Evolutionary conservation across 2,888 invertebrate genomes (phyloP).

Genomic region (Hermaeophaga mercurialis): DNA sequence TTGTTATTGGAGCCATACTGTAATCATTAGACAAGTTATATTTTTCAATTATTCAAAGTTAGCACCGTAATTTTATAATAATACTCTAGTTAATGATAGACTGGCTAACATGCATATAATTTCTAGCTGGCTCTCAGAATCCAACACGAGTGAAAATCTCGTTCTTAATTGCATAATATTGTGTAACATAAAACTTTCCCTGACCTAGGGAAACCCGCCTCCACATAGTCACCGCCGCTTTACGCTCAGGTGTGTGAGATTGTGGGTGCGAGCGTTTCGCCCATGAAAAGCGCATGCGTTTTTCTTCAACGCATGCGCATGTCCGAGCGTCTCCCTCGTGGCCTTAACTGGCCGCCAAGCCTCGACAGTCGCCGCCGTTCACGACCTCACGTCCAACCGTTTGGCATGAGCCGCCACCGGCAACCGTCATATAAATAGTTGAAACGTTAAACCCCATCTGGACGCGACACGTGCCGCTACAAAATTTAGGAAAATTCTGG

Average conservation of each 20-base stretch:
- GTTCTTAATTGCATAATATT: constrained; percentile 5
- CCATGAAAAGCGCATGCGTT: constrained; percentile 47
- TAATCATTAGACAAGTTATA: no score
- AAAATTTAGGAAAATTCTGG: constrained; percentile 27
- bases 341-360: constrained; percentile 54
- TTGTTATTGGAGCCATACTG: no score
- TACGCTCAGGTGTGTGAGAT: constrained; percentile 41
- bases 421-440: constrained; percentile 16
- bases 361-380: constrained; percentile 57
- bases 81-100: no score
- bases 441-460: constrained; percentile 30
- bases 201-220: constrained; percentile 21
- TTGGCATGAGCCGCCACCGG: constrained; percentile 51
- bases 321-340: constrained; percentile 53
- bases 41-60: no score
- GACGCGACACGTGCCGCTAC: constrained; percentile 37
- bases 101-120: no score
- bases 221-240: constrained; percentile 28
- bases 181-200: constrained; percentile 14
- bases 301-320: constrained; percentile 52
- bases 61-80: no score
- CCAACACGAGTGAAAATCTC: no score
- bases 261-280: constrained; percentile 41
- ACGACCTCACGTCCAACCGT: constrained; percentile 51
- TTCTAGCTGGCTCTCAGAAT: no score